Base-by-base conservation (phyloP, 92 coral and sea anemone genomes). In the Siderastrea siderea region DNA sequence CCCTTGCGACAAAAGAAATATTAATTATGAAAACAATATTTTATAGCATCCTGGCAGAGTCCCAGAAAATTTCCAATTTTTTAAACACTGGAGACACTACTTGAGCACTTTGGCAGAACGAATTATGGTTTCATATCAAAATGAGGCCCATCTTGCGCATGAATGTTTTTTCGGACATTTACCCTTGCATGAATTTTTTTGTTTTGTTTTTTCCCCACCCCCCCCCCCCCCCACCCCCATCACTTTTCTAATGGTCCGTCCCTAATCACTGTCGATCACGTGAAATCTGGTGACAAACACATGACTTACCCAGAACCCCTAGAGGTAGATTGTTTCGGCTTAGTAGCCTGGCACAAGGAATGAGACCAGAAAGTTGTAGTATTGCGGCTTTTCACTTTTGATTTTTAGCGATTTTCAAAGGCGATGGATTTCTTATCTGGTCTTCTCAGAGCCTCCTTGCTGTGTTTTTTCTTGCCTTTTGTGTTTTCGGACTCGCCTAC, bases 301-400 rank as follows among this genome's bases (percentile, higher is more conserved):
- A 54, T 81, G 85, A 81, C 84, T 67, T 81, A 81, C 85, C 85
- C 85, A 81, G 53, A 80, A 53, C 83, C 60, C 4, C 73, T 62
- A 12, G 64, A 80, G 84, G 51, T 75, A 58, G 1, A 49, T 46
- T 11, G 6, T 6, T 52, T 38, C 68, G 68, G 66, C 85, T 81
- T 67, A 10, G 85, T 68, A 67, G 38, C 85, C 75, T 68, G 76
- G 85, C 85, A 68, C 75, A 15, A 14, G 74, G 73, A 67, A 80
- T 11, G 2, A 9, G 74, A 26, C 26, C 19, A 47, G 26, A 47
- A 16, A 5, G 38, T 17, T 14, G 38, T 26, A 44, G 67, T 16
- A 8, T 1, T 57, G 13, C 12, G 10, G 63, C 47, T 54, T 57
- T 54, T 0, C 6, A 6, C 68, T 58, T 47, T 57, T 51, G 47